Evolutionary conservation across 2,888 invertebrate species (phyloP), one percentile per base, ranked within the genome.

Genomic region (Noctua pronuba): DNA sequence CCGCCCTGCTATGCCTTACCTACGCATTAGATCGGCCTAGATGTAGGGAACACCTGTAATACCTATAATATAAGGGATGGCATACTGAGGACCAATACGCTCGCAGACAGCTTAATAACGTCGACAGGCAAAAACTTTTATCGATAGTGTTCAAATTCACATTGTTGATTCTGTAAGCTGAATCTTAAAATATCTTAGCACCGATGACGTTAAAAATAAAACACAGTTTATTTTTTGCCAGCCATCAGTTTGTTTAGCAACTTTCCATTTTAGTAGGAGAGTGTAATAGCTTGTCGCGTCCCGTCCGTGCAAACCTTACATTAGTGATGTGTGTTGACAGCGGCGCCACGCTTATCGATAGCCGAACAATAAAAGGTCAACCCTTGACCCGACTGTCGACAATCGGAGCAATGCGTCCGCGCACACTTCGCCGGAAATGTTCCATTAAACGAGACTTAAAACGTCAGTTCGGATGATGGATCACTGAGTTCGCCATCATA

Each of bases 301-400:
- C 41, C 41, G 11, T 41, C 41, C 41, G 41, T 78, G 76, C 77
- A 80, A 77, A 73, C 82, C 68, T 75, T 73, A 85, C 82, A 86
- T 85, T 88, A 90, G 87, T 89, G 88, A 88, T 88, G 88, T 85
- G 83, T 80, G 83, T 80, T 88, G 90, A 87, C 90, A 89, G 90
- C 87, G 92, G 93, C 94, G 94, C 92, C 92, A 87, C 89, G 86
- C 90, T 92, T 94, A 94, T 94, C 94, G 90, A 92, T 92, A 92
- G 75, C 85, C 89, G 88, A 92, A 93, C 93, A 93, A 92, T 92
- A 91, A 92, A 93, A 92, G 93, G 93, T 92, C 91, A 92, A 90
- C 91, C 89, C 92, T 92, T 92, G 93, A 93, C 93, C 93, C 87
- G 86, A 69, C 86, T 85, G 89, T 90, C 90, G 90, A 85, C 91